A percentile compares a stretch with the other conserved stretches of the same genome.
Evolutionary conservation across 2,888 invertebrate species (phyloP).

Genomic region (Icerya purchasi): DNA sequence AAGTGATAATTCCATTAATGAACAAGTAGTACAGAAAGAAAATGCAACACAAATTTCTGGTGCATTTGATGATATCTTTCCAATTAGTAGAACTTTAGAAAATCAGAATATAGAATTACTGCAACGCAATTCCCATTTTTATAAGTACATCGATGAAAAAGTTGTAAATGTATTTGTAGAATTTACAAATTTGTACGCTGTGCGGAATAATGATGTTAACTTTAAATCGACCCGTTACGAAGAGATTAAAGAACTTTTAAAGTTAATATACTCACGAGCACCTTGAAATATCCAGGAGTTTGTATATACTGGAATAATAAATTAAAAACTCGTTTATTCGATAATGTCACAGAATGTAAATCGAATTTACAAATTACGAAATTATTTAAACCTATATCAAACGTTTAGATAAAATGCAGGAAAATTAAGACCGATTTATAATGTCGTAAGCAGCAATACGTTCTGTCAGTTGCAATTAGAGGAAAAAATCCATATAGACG

Average conservation of each 20-base stretch:
- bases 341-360: neutral
- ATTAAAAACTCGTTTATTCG: neutral
- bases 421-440: conserved; percentile 1
- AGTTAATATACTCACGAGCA: neutral
- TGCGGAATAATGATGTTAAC: neutral
- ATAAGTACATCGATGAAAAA: neutral
- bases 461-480: neutral
- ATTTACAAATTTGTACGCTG: neutral
- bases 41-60: neutral
- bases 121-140: neutral
- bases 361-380: neutral
- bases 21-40: neutral
- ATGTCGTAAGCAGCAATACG: neutral
- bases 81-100: neutral
- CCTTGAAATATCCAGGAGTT: neutral
- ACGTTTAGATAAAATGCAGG: neutral
- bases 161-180: neutral
- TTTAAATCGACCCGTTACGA: neutral
- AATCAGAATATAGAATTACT: neutral
- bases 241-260: neutral
- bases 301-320: neutral
- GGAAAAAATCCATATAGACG: neutral
- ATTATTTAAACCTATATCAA: neutral
- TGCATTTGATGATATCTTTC: neutral
- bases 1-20: neutral